These are phyloP conservation scores for Meteorus sp. DNA, from an alignment of 1,140 invertebrate species.

Conservation along the genomic window DNA sequence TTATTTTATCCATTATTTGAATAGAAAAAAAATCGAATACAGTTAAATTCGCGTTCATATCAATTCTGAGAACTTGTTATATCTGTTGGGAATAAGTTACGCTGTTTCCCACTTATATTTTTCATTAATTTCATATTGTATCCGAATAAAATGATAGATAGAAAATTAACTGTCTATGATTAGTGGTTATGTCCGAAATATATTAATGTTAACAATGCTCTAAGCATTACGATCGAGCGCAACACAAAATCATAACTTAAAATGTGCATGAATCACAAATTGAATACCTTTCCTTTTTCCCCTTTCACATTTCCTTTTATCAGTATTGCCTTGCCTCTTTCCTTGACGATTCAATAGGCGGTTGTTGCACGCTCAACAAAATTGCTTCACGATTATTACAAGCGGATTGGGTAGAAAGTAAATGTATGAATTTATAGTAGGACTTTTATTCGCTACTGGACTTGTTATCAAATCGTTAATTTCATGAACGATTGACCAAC, in stretches of 20 bases:
- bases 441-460: neutral
- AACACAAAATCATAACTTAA: neutral
- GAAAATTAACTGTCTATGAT: neutral
- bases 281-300: constrained; percentile 20
- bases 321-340: constrained; percentile 16
- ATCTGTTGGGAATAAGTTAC: too few species aligned
- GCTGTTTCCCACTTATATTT: neutral
- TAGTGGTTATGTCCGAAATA: neutral
- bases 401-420: constrained; percentile 14
- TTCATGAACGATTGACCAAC: too few species aligned
- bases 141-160: too few species aligned
- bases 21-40: too few species aligned
- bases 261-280: constrained; percentile 17
- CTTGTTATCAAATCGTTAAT: neutral
- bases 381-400: constrained; percentile 7
- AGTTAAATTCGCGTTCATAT: too few species aligned
- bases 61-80: too few species aligned
- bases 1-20: too few species aligned
- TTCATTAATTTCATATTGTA: neutral
- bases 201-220: too few species aligned
- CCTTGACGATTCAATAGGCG: constrained; percentile 18
- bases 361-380: constrained; percentile 4
- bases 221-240: neutral
- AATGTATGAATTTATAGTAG: neutral
- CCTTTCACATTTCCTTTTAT: too few species aligned